Evolutionary conservation across 2,888 invertebrate species (phyloP), one percentile per base, ranked within the genome.

Genomic region (Agonopterix subpropinquella): DNA sequence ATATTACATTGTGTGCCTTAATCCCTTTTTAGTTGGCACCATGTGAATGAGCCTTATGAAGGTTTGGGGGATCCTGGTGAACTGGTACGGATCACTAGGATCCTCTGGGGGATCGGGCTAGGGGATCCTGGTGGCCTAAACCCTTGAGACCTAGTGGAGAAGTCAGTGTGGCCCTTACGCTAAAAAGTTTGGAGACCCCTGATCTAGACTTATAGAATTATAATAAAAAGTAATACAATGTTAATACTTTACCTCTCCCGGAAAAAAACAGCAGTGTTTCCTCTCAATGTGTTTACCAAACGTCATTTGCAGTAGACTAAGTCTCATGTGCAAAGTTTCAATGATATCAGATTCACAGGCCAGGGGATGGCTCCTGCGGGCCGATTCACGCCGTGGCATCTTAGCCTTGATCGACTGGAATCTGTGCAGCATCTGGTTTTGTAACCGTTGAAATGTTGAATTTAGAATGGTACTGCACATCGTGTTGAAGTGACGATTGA

Each of bases 221-320:
- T 28, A 18, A 18, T 18, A 44, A 48, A 45, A 43, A 18, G 9
- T 28, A 36, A 3, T 42, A 36, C 15, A 43, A 41, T 11, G 37
- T 36, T n/a, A 28, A 28, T 8, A 41, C 28, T 28, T 89, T 89
- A 96, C 96, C 90, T 96, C 96, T 79, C 97, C 97, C 44, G 97
- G 96, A 73, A 98, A 97, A 81, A 98, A 98, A 83, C 97, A 97
- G 76, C 96, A 96, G 71, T 97, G 95, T 73, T 95, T 96, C 64
- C 95, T 91, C 77, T 97, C 97, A 73, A 98, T 97, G 77, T 97
- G 97, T 83, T 97, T 97, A 47, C 96, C 96, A 87, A 97, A 96
- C 13, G 96, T 95, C 97, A 97, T 97, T 82, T 96, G 96, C 54
- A 98, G 88, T 50, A 98, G 86, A 48, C 96, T 96, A 47, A 98